Conservation (phyloP, 2,797 vertebrate genomes). For the Muscicapa comitata region DNA sequence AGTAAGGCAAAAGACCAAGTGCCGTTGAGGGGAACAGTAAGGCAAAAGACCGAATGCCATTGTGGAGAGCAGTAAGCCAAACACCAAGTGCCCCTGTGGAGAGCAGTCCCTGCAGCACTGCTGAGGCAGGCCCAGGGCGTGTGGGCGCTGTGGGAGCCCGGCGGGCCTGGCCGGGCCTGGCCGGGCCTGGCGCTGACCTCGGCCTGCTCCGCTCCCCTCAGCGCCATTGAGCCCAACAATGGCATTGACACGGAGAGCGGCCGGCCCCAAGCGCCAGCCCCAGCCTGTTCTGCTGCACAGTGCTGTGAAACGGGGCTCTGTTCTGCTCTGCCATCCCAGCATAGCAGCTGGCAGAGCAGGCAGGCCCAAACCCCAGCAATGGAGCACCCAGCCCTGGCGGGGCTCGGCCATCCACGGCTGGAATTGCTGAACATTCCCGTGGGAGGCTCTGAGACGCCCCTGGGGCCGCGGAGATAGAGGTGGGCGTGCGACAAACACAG, state of each 20-base stretch:
- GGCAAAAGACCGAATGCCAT: not conserved
- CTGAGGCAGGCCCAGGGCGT: not conserved
- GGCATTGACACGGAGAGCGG: not conserved
- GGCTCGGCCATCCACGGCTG: not conserved
- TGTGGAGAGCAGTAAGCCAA: not conserved
- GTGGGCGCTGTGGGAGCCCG: not conserved
- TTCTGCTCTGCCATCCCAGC: not conserved
- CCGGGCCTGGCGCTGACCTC: slow-evolving; percentile 22
- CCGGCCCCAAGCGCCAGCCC: not conserved
- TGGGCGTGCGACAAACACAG: not conserved
- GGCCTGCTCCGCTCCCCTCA: not conserved
- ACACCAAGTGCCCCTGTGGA: not conserved
- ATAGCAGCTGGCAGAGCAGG: not conserved
- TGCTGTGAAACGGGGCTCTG: not conserved
- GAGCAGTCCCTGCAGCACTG: not conserved
- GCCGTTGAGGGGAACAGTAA: not conserved
- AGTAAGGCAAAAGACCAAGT: not conserved
- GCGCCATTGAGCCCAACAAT: not conserved
- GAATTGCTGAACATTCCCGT: not conserved
- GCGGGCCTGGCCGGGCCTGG: not conserved
- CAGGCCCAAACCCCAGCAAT: not conserved
- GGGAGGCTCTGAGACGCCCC: not conserved
- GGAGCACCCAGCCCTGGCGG: not conserved
- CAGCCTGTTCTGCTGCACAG: not conserved
- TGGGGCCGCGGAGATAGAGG: not conserved